Evolutionary conservation across 1,140 invertebrate species (phyloP).

Genomic region (Zaprionus capensis): DNA sequence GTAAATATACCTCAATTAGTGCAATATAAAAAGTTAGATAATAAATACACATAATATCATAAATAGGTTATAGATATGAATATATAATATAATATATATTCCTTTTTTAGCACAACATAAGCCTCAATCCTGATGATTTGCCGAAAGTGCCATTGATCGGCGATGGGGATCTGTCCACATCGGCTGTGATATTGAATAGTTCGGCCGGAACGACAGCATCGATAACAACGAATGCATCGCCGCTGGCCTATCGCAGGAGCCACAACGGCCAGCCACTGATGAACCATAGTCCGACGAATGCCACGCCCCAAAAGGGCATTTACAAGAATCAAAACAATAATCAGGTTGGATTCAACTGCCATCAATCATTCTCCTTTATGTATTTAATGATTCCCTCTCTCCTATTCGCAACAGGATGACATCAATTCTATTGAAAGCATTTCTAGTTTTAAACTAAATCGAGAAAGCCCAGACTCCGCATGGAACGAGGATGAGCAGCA

Average conservation of each 20-base stretch:
- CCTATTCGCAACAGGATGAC: constrained; percentile 59
- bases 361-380: not conserved
- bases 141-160: constrained; percentile 52
- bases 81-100: not conserved
- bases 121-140: constrained; percentile 46
- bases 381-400: not conserved
- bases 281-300: constrained; percentile 32
- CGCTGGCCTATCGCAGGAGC: constrained; percentile 44
- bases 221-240: constrained; percentile 61
- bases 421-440: constrained; percentile 82
- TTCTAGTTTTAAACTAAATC: constrained; percentile 55
- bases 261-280: constrained; percentile 22
- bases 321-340: constrained; percentile 72
- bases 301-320: constrained; percentile 54
- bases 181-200: constrained; percentile 55
- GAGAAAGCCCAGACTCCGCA: constrained; percentile 58
- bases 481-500: constrained; percentile 72
- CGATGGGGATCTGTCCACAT: constrained; percentile 53
- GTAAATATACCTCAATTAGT: constrained; percentile 30
- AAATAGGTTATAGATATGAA: no score
- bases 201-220: constrained; percentile 70
- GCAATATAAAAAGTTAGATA: no score
- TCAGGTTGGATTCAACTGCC: constrained; percentile 42
- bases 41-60: no score
- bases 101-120: constrained; percentile 44